phyloP scores from a whole-genome alignment of 1,140 invertebrate genomes.

The Teleogryllus occipitalis region DNA sequence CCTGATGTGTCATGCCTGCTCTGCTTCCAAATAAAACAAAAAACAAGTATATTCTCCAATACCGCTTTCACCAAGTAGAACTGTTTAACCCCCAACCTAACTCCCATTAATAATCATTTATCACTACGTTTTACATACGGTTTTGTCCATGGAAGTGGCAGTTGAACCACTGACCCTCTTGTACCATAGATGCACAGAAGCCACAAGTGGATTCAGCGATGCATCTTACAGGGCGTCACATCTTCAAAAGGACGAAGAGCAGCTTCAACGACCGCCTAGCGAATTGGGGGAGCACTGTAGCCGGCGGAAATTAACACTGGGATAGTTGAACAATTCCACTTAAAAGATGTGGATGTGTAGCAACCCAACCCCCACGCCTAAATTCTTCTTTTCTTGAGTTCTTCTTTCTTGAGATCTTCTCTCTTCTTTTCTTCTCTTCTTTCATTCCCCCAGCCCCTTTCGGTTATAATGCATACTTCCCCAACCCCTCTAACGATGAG shows the following conservation, averaged over 20 bases:
- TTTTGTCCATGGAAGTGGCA: conserved; percentile 12
- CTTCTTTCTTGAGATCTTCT: conserved; percentile 43
- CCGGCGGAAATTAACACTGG: conserved; percentile 10
- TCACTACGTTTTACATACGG: conserved; percentile 18
- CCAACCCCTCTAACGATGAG: conserved; percentile 7
- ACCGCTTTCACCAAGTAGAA: neutral
- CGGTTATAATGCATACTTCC: neutral
- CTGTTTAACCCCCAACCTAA: neutral
- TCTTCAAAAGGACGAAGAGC: conserved; percentile 26
- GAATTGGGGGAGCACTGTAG: conserved; percentile 22
- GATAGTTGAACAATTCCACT: neutral
- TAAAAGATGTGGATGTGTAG: conserved; percentile 9
- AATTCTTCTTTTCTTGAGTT: conserved; percentile 32
- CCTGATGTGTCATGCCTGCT: neutral
- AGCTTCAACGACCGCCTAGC: conserved; percentile 26
- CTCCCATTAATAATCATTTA: neutral
- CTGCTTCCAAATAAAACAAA: neutral
- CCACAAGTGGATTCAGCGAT: conserved; percentile 14
- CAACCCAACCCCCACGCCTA: conserved; percentile 20
- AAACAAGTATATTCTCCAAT: neutral
- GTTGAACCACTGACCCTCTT: conserved; percentile 3
- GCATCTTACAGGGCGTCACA: conserved; percentile 10
- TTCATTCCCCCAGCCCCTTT: conserved; percentile 21
- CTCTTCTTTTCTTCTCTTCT: conserved; percentile 39
- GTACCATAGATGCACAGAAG: conserved; percentile 12